Percentiles rank a stretch among this genome's conserved stretches.
These are phyloP conservation scores for Sphyrna mokarran DNA, from an alignment of 2,113 vertebrate species.

Conservation along the genomic window DNA sequence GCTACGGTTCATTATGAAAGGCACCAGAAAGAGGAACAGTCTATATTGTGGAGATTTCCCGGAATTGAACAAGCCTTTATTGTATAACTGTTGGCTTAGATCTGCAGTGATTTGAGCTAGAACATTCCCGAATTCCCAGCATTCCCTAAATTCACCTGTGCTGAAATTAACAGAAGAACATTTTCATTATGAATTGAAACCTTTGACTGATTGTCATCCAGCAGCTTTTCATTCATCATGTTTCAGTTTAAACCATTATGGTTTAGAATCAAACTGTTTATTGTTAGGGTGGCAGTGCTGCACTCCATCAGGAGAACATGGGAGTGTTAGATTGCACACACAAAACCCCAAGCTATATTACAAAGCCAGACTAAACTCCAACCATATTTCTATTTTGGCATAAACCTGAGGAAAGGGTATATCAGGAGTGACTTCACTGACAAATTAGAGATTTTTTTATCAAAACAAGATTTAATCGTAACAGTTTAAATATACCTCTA, in stretches of 20 bases:
- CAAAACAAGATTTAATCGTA: too few species aligned
- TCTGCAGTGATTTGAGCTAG: background rate
- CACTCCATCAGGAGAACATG: too few species aligned
- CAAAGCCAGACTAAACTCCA: too few species aligned
- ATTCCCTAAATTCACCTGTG: background rate
- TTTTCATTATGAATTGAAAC: background rate
- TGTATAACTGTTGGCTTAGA: background rate
- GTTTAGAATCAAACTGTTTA: background rate
- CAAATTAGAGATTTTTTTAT: too few species aligned
- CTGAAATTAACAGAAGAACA: background rate
- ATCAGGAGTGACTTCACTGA: too few species aligned
- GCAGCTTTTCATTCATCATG: background rate
- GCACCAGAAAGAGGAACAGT: background rate
- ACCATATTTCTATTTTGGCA: too few species aligned
- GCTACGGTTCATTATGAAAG: background rate
- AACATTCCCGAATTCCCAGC: conserved; percentile 6
- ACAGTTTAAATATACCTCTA: too few species aligned
- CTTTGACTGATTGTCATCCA: background rate
- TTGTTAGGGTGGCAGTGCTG: too few species aligned
- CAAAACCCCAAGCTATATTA: too few species aligned
- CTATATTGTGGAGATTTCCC: background rate
- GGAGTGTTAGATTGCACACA: too few species aligned
- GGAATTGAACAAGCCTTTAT: background rate
- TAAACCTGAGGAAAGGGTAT: too few species aligned
- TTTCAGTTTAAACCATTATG: background rate